Evolutionary conservation across 2,888 invertebrate genomes (phyloP).

Genomic region (Amaurobius ferox): DNA sequence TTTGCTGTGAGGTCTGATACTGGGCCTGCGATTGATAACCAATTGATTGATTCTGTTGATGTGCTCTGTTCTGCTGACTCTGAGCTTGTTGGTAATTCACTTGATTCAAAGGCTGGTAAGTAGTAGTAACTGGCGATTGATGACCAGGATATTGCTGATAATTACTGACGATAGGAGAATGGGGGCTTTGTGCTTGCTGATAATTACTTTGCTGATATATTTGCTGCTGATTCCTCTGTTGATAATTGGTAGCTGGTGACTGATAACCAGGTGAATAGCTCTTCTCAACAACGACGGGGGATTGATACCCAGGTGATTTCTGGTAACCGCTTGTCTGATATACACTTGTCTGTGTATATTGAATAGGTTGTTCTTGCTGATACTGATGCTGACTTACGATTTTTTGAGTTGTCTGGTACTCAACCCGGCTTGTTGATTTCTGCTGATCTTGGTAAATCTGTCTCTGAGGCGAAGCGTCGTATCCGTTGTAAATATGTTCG

Average conservation of each 20-base stretch:
- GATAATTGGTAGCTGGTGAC: constrained; percentile 18
- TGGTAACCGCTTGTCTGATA: constrained; percentile 37
- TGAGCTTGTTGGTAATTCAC: constrained; percentile 24
- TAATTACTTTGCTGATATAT: constrained; percentile 7
- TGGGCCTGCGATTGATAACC: constrained; percentile 13
- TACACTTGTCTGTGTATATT: constrained; percentile 41
- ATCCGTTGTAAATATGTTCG: constrained; percentile 42
- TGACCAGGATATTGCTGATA: constrained; percentile 22
- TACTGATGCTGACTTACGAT: constrained; percentile 42
- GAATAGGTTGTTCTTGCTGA: constrained; percentile 48
- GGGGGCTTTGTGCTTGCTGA: constrained; percentile 16
- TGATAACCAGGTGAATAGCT: background rate
- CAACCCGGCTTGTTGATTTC: constrained; percentile 23
- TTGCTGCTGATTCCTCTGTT: constrained; percentile 10
- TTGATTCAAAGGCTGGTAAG: constrained; percentile 44
- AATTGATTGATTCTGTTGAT: constrained; percentile 7
- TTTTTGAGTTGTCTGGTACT: constrained; percentile 56
- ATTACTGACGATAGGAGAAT: background rate
- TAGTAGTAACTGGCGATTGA: constrained; percentile 21
- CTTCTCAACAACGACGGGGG: constrained; percentile 28
- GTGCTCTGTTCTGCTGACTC: background rate
- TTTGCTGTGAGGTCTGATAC: constrained; percentile 1
- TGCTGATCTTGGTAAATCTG: constrained; percentile 32
- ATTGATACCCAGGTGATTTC: constrained; percentile 45
- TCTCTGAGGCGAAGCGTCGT: constrained; percentile 25